phyloP scores from a whole-genome alignment of 2,797 vertebrate species.

The Eleutherodactylus coqui region DNA sequence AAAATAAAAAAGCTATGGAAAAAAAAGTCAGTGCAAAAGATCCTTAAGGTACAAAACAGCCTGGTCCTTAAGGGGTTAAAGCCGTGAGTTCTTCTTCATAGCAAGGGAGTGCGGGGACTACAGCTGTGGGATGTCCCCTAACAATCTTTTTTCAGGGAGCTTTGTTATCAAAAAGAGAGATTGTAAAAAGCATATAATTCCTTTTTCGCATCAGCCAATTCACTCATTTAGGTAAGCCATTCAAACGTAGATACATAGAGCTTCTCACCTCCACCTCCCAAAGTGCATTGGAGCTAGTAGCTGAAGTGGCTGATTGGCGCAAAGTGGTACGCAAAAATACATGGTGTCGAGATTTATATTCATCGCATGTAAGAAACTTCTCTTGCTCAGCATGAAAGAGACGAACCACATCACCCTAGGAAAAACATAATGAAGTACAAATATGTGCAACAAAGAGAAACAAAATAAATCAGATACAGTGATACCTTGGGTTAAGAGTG shows the following conservation, averaged over 20 bases:
- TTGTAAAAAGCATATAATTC: no score
- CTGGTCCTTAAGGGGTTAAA: no score
- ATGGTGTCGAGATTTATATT: constrained; percentile 89
- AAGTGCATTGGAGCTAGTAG: constrained; percentile 96
- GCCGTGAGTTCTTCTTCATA: no score
- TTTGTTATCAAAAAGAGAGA: no score
- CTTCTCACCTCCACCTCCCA: constrained; percentile 93
- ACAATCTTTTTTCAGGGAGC: no score
- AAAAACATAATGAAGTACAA: background rate
- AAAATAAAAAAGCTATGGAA: no score
- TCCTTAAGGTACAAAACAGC: no score
- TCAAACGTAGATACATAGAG: background rate
- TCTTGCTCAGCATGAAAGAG: constrained; percentile 96
- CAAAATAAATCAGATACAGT: background rate
- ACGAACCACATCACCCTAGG: constrained; percentile 92
- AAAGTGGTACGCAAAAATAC: constrained; percentile 94
- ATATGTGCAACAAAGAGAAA: background rate
- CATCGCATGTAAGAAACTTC: constrained; percentile 95
- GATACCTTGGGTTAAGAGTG: no score
- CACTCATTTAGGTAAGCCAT: background rate
- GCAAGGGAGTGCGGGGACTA: no score
- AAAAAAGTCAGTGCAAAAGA: no score
- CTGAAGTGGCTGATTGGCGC: constrained; percentile 91
- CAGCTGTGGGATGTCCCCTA: no score
- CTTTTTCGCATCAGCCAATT: no score